Evolutionary conservation across 2,888 invertebrate species (phyloP).

Genomic region (Rhagonycha fulva): DNA sequence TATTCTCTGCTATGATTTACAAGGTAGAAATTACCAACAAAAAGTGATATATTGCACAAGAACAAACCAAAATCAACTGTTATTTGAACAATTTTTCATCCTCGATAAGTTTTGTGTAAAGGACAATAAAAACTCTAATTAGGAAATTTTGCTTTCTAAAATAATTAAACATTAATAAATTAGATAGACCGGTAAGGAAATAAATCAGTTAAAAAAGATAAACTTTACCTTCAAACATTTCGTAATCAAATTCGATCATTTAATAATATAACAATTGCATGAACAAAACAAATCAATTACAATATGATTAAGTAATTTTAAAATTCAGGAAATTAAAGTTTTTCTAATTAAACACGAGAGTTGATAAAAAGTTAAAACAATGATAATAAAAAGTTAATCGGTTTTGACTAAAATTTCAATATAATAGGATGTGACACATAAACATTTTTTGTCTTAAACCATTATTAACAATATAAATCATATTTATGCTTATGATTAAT

Average conservation of each 20-base stretch:
- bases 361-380: not conserved
- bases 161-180: not conserved
- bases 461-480: not conserved
- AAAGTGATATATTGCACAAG: not conserved
- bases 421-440: not conserved
- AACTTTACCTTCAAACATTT: slow-evolving; percentile 19
- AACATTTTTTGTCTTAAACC: not conserved
- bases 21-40: not conserved
- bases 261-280: slow-evolving; percentile 12
- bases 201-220: slow-evolving; percentile 9
- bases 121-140: not conserved
- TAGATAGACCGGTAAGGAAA: slow-evolving; percentile 14
- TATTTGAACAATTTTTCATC: not conserved
- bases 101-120: not conserved
- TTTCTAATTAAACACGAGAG: slow-evolving; percentile 2
- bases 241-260: slow-evolving; percentile 6
- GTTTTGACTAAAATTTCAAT: slow-evolving; percentile 6
- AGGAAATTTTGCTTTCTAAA: not conserved
- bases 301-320: slow-evolving; percentile 20
- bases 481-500: not conserved
- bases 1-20: slow-evolving; percentile 20
- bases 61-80: not conserved
- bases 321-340: slow-evolving; percentile 16
- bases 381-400: slow-evolving; percentile 5
- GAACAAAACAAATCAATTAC: slow-evolving; percentile 15